Evolutionary conservation across 2,113 vertebrate genomes (phyloP).

Genomic region (Chaetura pelagica): DNA sequence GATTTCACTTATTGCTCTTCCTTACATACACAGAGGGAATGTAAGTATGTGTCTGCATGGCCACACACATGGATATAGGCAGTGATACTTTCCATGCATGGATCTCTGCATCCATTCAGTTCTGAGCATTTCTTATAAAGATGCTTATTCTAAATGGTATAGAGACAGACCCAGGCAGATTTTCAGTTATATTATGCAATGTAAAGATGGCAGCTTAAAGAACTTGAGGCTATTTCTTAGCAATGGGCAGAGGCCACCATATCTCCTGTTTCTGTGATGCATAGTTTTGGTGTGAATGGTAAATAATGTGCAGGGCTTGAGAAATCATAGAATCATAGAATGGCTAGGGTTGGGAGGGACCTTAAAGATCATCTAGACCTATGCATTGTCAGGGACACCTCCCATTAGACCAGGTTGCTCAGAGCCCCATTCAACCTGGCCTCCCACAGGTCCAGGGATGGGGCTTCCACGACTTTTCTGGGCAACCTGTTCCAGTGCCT

Average conservation of each 20-base stretch:
- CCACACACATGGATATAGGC: not conserved
- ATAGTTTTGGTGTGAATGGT: not conserved
- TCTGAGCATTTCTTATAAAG: not conserved
- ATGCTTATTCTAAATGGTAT: not conserved
- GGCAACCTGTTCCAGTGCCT: too few species aligned
- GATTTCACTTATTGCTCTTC: not conserved
- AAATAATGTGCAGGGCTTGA: not conserved
- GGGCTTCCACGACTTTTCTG: too few species aligned
- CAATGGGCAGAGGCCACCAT: not conserved
- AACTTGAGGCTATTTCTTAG: not conserved
- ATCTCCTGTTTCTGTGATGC: not conserved
- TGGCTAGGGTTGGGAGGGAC: too few species aligned
- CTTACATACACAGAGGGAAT: not conserved
- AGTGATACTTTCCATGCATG: not conserved
- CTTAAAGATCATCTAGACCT: too few species aligned
- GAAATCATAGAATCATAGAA: not conserved
- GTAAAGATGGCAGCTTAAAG: not conserved
- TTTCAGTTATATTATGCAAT: not conserved
- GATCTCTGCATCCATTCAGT: not conserved
- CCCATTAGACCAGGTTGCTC: too few species aligned
- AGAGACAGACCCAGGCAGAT: not conserved
- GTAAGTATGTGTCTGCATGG: not conserved
- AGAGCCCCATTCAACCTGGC: too few species aligned
- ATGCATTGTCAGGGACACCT: too few species aligned
- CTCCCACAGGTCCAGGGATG: too few species aligned